Base-by-base conservation (phyloP, 2,113 vertebrate species). In the Arenaria interpres region DNA sequence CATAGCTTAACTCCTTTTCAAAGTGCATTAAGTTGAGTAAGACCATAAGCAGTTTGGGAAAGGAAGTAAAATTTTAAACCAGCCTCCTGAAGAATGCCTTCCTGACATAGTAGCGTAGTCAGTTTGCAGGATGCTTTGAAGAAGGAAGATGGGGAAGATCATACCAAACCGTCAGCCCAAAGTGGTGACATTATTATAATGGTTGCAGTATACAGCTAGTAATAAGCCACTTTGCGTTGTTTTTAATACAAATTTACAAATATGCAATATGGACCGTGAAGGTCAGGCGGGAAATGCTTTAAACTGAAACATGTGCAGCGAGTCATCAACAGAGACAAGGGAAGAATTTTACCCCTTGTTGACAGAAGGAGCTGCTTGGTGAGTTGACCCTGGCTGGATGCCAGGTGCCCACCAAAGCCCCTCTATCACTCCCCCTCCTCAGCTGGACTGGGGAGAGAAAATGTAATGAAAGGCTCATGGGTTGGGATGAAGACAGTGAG, bases 11-110 rank as follows among this genome's bases (percentile, higher is more conserved):
- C 43, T 69, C 12, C 24, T 79, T 94, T 93, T 82, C 62, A 60
- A 91, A 87, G 24, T 68, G 10, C 62, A 53, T 60, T 75, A 85
- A 54, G 8, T 82, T 89, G 71, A 88, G 35, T 39, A 93, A 82
- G 17, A 93, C 4, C 33, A 37, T 25, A 85, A 85, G 43, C 23
- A 3, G 1, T 56, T 68, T 76, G 15, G 20, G 57, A 68, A 63
- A 85, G 39, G 28, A 78, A 85, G 46, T 32, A 53, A 88, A 75
- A 63, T 78, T 66, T 74, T 43, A 89, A 94, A 88, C 37, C 10
- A 68, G 5, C 19, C 15, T 63, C 39, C 75, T 79, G 62, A 71
- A 82, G 64, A 79, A 54, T 46, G 13, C 9, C 25, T 72, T 90
- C 13, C 24, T 68, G 14, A 45, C 4, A 22, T 53, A 32, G 28